Evolutionary conservation across 2,113 vertebrate genomes (phyloP).

Genomic region (Nettapus auritus): DNA sequence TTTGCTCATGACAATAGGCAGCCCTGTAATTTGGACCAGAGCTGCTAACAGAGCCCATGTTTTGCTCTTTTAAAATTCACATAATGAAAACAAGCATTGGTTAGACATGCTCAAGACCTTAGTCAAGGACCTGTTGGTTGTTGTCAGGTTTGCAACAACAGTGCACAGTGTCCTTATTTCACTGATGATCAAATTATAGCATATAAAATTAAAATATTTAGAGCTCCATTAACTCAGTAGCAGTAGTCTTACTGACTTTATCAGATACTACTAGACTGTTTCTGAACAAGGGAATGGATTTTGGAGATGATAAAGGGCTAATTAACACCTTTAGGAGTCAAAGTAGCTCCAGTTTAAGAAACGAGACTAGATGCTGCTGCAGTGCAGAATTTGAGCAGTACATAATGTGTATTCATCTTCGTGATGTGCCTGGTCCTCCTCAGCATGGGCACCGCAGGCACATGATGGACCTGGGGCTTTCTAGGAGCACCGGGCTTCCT

Average conservation of each 20-base stretch:
- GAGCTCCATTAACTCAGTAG: background rate
- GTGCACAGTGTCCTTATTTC: background rate
- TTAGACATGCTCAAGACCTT: background rate
- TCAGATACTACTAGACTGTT: background rate
- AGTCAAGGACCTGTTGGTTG: background rate
- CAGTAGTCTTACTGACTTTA: background rate
- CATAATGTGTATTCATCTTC: background rate
- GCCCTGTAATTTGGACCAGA: background rate
- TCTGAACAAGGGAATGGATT: slow-evolving; percentile 11
- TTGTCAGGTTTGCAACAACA: background rate
- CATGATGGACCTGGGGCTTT: background rate
- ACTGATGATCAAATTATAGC: background rate
- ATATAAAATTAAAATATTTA: background rate
- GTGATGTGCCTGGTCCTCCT: background rate
- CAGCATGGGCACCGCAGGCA: accelerated
- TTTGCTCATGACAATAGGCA: background rate
- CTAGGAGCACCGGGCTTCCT: background rate
- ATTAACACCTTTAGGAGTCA: background rate
- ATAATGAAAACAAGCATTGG: background rate
- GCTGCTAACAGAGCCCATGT: background rate
- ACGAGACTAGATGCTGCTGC: background rate
- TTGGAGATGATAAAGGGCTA: background rate
- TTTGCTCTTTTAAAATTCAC: background rate
- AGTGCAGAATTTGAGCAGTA: background rate
- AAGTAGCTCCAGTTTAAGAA: background rate